Percentiles rank a stretch among this genome's conserved stretches.
Conservation (phyloP, 2,113 vertebrate species). For the Callipepla squamata region DNA sequence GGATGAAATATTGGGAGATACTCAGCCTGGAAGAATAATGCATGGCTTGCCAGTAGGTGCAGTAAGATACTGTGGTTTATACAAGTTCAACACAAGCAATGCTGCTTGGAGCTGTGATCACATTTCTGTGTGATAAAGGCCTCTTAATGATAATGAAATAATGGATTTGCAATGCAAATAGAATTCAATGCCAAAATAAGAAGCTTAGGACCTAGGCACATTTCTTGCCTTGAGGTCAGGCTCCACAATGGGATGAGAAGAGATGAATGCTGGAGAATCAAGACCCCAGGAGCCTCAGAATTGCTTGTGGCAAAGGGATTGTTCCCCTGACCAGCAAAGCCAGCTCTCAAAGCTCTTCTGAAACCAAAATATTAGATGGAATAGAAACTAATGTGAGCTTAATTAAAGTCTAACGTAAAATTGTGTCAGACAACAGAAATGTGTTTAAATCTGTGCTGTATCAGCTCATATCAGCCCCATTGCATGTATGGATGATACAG, state of each 20-base stretch:
- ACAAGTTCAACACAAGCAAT: constrained; percentile 16
- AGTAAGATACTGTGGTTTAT: constrained; percentile 21
- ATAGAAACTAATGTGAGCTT: neutral
- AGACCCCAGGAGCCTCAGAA: neutral
- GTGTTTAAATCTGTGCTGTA: neutral
- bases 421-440: neutral
- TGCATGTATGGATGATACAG: neutral
- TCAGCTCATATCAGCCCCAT: neutral
- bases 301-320: neutral
- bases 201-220: neutral
- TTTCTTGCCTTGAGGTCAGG: neutral
- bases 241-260: neutral
- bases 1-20: neutral
- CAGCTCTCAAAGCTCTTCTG: neutral
- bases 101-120: constrained; percentile 39
- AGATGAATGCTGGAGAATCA: neutral
- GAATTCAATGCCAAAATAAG: neutral
- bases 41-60: constrained; percentile 32
- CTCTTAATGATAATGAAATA: neutral
- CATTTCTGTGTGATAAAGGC: neutral
- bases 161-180: neutral
- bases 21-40: constrained; percentile 23
- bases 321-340: neutral
- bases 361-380: neutral
- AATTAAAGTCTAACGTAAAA: neutral